These are phyloP conservation scores for Heliothis subflexa DNA, from an alignment of 1,140 invertebrate genomes.

Conservation along the genomic window DNA sequence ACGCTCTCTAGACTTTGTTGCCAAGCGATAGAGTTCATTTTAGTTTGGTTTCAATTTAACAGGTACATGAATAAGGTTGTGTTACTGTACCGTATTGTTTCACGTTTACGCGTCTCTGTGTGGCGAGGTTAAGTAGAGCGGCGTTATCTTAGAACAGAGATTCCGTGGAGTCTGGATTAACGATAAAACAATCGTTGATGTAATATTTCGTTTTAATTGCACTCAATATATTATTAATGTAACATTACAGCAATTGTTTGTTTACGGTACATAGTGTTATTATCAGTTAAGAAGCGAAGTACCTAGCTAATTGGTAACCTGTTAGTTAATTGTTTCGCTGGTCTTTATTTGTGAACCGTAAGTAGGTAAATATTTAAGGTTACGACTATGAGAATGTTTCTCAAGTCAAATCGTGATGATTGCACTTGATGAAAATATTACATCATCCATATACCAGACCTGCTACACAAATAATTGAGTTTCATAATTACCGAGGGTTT, in stretches of 20 bases:
- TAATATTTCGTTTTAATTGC: constrained; percentile 36
- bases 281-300: neutral
- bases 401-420: constrained; percentile 10
- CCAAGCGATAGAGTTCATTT: constrained; percentile 50
- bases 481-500: constrained; percentile 75
- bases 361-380: neutral
- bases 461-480: constrained; percentile 55
- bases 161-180: constrained; percentile 79
- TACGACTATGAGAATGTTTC: neutral
- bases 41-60: constrained; percentile 48
- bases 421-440: constrained; percentile 23
- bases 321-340: neutral
- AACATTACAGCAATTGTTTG: neutral
- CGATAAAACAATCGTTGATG: constrained; percentile 58
- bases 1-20: constrained; percentile 36
- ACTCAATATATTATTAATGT: constrained; percentile 13
- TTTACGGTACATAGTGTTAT: neutral
- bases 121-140: constrained; percentile 86
- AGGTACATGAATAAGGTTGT: constrained; percentile 69
- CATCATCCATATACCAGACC: constrained; percentile 31
- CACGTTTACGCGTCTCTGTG: constrained; percentile 84
- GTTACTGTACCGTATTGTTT: constrained; percentile 84
- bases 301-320: neutral
- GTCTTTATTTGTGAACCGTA: neutral
- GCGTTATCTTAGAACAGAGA: constrained; percentile 83